Evolutionary conservation across 2,113 vertebrate species (phyloP).

Genomic region (Pteruthius melanotis): DNA sequence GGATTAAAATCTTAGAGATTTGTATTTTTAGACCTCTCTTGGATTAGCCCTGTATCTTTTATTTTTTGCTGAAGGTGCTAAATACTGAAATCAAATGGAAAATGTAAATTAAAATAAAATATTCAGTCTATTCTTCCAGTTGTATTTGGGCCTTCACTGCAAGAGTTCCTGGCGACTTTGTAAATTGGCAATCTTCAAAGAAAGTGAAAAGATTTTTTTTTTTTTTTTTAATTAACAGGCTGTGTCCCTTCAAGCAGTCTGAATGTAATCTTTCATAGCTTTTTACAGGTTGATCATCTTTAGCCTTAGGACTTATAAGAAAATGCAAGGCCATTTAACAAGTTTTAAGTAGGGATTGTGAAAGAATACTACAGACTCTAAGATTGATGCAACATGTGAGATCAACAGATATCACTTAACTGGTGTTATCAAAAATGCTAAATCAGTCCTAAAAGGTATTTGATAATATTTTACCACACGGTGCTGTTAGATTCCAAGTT

Average conservation of each 20-base stretch:
- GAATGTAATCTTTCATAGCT: background rate
- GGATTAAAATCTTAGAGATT: background rate
- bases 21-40: background rate
- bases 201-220: background rate
- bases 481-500: background rate
- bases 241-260: background rate
- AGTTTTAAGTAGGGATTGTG: background rate
- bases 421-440: background rate
- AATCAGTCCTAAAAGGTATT: background rate
- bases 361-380: background rate
- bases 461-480: background rate
- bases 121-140: background rate
- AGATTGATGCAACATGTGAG: background rate
- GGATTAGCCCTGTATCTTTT: background rate
- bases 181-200: background rate
- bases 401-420: background rate
- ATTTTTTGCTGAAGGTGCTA: background rate
- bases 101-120: background rate
- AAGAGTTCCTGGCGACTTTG: background rate
- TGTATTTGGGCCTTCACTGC: background rate
- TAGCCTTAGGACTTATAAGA: background rate
- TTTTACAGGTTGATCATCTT: background rate
- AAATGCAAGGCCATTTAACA: background rate
- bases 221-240: background rate
- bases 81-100: background rate